Evolutionary conservation across 2,113 vertebrate species (phyloP).

Genomic region (Notothenia rossii): DNA sequence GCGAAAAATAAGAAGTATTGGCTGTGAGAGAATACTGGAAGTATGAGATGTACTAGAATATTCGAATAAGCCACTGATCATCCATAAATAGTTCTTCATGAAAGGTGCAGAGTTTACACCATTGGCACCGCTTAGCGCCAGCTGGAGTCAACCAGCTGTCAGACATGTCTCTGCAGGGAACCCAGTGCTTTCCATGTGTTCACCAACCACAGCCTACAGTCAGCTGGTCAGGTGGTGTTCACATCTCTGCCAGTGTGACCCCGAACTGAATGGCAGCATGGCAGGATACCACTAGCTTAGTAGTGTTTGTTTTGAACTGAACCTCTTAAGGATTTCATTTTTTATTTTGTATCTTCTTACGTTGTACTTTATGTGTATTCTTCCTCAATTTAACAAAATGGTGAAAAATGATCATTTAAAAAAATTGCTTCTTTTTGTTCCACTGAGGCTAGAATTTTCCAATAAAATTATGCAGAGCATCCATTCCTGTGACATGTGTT

Average conservation of each 20-base stretch:
- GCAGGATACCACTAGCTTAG: no score
- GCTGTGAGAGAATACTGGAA: no score
- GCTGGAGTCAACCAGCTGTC: constrained; percentile 44
- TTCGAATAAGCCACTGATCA: constrained; percentile 18
- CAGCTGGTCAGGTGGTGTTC: neutral
- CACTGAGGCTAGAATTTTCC: no score
- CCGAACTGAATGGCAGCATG: neutral
- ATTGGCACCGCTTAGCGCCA: constrained; percentile 10
- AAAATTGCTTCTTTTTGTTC: no score
- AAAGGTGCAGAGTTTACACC: constrained; percentile 16
- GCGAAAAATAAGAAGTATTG: neutral
- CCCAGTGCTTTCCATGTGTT: constrained; percentile 7
- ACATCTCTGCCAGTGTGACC: neutral
- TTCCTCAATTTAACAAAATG: no score
- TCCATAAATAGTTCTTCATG: constrained; percentile 16
- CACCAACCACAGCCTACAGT: constrained; percentile 2
- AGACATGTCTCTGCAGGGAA: constrained; percentile 29
- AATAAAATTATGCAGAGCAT: neutral
- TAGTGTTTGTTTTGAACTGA: no score
- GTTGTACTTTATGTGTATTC: neutral
- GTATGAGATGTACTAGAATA: neutral
- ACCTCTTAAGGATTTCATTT: no score
- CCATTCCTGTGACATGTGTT: neutral
- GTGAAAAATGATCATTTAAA: no score
- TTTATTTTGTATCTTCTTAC: no score